Percentiles rank a stretch among this genome's conserved stretches.
Conservation (phyloP, 2,888 invertebrate genomes). For the Stictocephala bisonia region DNA sequence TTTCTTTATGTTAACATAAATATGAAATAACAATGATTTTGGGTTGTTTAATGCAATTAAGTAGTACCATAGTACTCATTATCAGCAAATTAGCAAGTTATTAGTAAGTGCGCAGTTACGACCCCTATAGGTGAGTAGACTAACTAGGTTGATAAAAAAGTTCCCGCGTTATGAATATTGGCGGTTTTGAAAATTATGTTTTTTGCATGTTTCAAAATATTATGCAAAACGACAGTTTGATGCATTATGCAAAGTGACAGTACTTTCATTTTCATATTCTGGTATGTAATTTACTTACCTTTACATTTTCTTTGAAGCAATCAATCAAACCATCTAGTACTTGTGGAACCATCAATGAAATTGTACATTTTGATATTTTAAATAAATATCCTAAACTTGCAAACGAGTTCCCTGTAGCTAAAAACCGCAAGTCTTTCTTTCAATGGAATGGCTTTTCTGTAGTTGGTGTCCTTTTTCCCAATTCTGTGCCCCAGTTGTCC, state of each 20-base stretch:
- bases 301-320: constrained; percentile 22
- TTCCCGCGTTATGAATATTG: constrained; percentile 7
- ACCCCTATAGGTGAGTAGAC: constrained; percentile 8
- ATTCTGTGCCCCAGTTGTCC: constrained; percentile 4
- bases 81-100: constrained; percentile 4
- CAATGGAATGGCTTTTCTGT: background rate
- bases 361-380: constrained; percentile 7
- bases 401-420: background rate
- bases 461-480: background rate
- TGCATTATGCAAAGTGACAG: constrained; percentile 13
- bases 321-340: background rate
- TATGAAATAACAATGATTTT: constrained; percentile 13
- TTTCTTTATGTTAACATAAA: constrained; percentile 1
- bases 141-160: constrained; percentile 6
- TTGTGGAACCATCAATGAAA: background rate
- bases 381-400: background rate
- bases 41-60: constrained; percentile 4
- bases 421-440: constrained; percentile 5
- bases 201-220: constrained; percentile 8
- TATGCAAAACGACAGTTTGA: constrained; percentile 13
- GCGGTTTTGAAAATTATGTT: constrained; percentile 10
- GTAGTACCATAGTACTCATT: constrained; percentile 13
- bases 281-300: constrained; percentile 35
- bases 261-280: constrained; percentile 21
- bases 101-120: constrained; percentile 10